A percentile compares a stretch with the other conserved stretches of the same genome.
Conservation (phyloP, 2,113 vertebrate species). For the Salvelinus namaycush region DNA sequence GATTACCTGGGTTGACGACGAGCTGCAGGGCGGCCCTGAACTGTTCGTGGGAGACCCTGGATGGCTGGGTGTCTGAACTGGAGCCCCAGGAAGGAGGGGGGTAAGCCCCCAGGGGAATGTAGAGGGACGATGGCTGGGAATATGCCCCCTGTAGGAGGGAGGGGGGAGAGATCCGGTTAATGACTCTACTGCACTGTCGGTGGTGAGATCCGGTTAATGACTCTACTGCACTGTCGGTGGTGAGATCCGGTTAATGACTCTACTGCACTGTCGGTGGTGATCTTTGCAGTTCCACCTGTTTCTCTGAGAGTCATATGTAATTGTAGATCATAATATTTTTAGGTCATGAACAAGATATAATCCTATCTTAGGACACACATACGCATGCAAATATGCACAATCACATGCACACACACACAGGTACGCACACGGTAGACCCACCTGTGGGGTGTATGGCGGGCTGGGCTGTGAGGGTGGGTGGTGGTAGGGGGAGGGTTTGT, state of each 20-base stretch:
- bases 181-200: too few species aligned
- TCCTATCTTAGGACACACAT: too few species aligned
- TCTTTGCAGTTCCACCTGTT: too few species aligned
- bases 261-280: too few species aligned
- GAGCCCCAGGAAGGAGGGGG: slow-evolving; percentile 96
- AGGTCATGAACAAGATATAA: too few species aligned
- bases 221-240: too few species aligned
- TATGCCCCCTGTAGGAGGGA: slow-evolving; percentile 77
- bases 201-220: too few species aligned
- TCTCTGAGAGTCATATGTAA: neutral
- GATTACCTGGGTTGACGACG: slow-evolving; percentile 91
- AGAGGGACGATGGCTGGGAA: slow-evolving; percentile 87
- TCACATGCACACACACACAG: neutral
- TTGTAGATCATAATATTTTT: neutral
- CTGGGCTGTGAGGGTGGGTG: slow-evolving; percentile 85
- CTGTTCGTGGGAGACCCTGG: slow-evolving; percentile 96
- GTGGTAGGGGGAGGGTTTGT: slow-evolving; percentile 87
- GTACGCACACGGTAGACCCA: slow-evolving; percentile 24
- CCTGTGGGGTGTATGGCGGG: slow-evolving; percentile 89
- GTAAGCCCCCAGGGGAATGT: slow-evolving; percentile 86
- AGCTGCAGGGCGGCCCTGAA: slow-evolving; percentile 96
- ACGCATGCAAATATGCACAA: too few species aligned
- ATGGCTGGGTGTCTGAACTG: slow-evolving; percentile 91
- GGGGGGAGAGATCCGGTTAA: neutral
- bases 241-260: neutral